Evolutionary conservation across 1,140 invertebrate genomes (phyloP).

Genomic region (Triops longicaudatus): DNA sequence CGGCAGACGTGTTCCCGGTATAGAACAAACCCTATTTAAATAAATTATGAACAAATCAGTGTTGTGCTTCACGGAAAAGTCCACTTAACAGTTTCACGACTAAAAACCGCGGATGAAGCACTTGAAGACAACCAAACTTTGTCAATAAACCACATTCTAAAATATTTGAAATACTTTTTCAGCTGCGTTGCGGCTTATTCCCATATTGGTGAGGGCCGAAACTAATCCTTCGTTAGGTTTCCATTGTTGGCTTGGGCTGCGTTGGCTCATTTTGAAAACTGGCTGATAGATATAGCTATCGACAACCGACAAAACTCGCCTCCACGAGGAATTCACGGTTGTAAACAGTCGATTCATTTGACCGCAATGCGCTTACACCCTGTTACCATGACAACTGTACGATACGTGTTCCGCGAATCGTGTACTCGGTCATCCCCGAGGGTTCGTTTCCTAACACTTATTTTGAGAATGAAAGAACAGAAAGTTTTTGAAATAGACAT

Average conservation of each 20-base stretch:
- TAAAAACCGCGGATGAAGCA: no score
- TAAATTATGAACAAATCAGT: constrained; percentile 23
- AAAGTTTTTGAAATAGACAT: no score
- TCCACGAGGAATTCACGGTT: background rate
- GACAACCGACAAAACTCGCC: background rate
- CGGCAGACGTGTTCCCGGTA: constrained; percentile 47
- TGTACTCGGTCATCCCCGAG: no score
- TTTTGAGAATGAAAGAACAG: no score
- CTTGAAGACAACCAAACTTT: no score
- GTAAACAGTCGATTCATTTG: background rate
- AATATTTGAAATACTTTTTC: constrained; percentile 36
- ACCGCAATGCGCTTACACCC: no score
- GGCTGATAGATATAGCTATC: background rate
- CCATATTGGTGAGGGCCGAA: constrained; percentile 38
- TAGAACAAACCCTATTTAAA: constrained; percentile 45
- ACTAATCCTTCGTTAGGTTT: constrained; percentile 39
- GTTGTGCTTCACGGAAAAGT: no score
- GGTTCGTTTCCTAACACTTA: no score
- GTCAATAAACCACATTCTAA: constrained; percentile 42
- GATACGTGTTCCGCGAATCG: no score
- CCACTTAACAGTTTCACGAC: no score
- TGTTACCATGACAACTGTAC: no score
- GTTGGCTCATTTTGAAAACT: background rate
- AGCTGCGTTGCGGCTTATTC: constrained; percentile 37
- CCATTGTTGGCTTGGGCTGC: constrained; percentile 30